phyloP scores from a whole-genome alignment of 2,797 vertebrate species.

The Uromys caudimaculatus region DNA sequence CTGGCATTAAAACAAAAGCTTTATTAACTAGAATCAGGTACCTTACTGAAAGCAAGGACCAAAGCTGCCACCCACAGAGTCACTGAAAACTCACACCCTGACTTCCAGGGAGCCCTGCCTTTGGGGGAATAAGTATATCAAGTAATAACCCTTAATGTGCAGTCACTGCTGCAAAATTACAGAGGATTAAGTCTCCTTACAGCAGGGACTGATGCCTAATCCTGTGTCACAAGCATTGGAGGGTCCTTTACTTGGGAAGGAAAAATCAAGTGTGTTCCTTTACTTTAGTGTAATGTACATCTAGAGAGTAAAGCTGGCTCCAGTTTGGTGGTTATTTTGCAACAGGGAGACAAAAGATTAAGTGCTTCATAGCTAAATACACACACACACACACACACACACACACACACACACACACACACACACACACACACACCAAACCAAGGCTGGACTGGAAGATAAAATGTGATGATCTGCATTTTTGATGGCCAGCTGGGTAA shows the following conservation, averaged over 20 bases:
- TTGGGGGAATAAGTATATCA: fast-evolving
- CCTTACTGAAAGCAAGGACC: not conserved
- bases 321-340: not conserved
- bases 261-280: not conserved
- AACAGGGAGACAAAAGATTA: not conserved
- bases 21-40: not conserved
- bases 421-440: not conserved
- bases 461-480: not conserved
- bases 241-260: not conserved
- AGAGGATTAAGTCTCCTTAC: constrained; percentile 25
- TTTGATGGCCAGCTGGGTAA: not conserved
- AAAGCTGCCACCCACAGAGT: not conserved
- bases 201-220: not conserved
- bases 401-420: not conserved
- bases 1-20: not conserved
- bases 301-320: not conserved
- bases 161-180: not conserved
- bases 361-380: not conserved
- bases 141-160: not conserved
- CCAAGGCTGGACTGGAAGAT: not conserved
- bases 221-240: not conserved
- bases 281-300: not conserved
- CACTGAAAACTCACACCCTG: not conserved
- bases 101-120: not conserved
- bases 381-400: not conserved